Percentiles rank a stretch among this genome's conserved stretches.
These are phyloP conservation scores for Platysteira castanea DNA, from an alignment of 2,113 vertebrate species.

Conservation along the genomic window DNA sequence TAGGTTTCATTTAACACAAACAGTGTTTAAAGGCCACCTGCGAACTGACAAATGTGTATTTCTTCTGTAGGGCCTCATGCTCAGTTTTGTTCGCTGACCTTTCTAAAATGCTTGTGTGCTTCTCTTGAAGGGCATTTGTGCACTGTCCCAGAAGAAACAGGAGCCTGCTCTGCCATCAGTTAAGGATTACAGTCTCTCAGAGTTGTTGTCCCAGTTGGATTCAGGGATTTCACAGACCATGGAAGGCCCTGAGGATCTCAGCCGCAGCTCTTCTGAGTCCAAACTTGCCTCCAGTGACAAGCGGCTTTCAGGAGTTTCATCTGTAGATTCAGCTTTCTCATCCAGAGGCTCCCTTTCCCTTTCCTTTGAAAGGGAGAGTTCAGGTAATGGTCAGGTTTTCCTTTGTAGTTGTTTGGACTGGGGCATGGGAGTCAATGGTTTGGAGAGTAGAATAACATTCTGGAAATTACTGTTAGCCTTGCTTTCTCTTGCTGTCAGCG, in stretches of 20 bases:
- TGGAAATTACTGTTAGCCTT: not conserved
- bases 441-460: not conserved
- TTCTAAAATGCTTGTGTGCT: not conserved
- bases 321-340: constrained; percentile 95
- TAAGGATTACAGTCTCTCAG: constrained; percentile 90
- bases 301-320: constrained; percentile 92
- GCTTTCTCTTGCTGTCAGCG: constrained; percentile 4
- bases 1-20: not conserved
- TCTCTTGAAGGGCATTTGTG: constrained; percentile 55
- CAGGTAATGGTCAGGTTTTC: constrained; percentile 74
- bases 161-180: constrained; percentile 81
- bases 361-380: constrained; percentile 91
- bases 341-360: constrained; percentile 93
- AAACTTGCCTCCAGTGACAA: constrained; percentile 82
- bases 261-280: constrained; percentile 79
- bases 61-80: not conserved
- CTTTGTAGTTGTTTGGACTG: not conserved
- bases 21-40: not conserved
- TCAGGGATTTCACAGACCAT: constrained; percentile 88
- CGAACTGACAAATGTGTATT: not conserved
- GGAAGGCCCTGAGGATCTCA: constrained; percentile 84
- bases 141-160: constrained; percentile 49
- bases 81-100: not conserved
- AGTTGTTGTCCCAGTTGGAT: constrained; percentile 92
- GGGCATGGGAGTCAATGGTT: not conserved